phyloP scores from a whole-genome alignment of 2,113 vertebrate genomes.

The Beaufortia kweichowensis region DNA sequence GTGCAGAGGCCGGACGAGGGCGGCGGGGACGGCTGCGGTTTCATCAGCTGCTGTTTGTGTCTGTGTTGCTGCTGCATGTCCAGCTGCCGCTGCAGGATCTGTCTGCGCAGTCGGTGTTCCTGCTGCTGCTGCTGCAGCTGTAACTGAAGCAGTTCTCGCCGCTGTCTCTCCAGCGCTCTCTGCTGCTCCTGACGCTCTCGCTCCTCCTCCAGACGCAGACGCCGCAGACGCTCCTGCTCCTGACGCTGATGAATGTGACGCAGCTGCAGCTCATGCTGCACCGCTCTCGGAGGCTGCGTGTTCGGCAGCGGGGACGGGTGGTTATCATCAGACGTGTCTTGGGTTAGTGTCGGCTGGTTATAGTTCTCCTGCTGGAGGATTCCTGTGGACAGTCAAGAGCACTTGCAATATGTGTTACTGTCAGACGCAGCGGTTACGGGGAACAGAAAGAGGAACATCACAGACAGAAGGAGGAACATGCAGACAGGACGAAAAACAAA shows the following conservation, averaged over 20 bases:
- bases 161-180: constrained; percentile 69
- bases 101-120: constrained; percentile 54
- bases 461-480: constrained; percentile 24
- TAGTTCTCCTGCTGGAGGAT: constrained; percentile 49
- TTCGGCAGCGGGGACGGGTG: constrained; percentile 65
- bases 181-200: constrained; percentile 64
- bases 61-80: constrained; percentile 59
- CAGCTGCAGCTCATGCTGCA: constrained; percentile 59
- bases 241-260: constrained; percentile 55
- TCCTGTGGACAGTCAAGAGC: constrained; percentile 76
- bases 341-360: constrained; percentile 67
- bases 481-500: constrained; percentile 27
- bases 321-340: constrained; percentile 66
- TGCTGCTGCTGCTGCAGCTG: constrained; percentile 70
- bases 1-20: constrained; percentile 74
- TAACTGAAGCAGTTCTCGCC: constrained; percentile 65
- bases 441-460: constrained; percentile 43
- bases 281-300: neutral
- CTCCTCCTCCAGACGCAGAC: constrained; percentile 67
- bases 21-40: constrained; percentile 62
- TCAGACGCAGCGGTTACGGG: constrained; percentile 65
- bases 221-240: constrained; percentile 65
- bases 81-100: constrained; percentile 45
- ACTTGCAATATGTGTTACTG: constrained; percentile 66
- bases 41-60: constrained; percentile 60